Conservation (phyloP, 2,113 vertebrate species). For the Danio rerio region GRCz12tu NC_133182.1:21540001-21540500, state of each 20-base stretch:
- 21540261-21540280: background rate
- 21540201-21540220: conserved; percentile 91
- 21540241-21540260: background rate
- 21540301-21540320: background rate
- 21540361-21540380: conserved; percentile 68
- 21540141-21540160: conserved; percentile 84
- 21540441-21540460: conserved; percentile 85
- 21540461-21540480: conserved; percentile 88
- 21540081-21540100: conserved; percentile 82
- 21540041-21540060: conserved; percentile 5
- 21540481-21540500: conserved; percentile 85
- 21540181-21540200: conserved; percentile 90
- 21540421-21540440: conserved; percentile 83
- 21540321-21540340: conserved; percentile 6
- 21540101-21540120: conserved; percentile 88
- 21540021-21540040: background rate
- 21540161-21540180: conserved; percentile 87
- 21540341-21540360: background rate
- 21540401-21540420: conserved; percentile 82
- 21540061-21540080: conserved; percentile 66
- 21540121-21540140: conserved; percentile 82
- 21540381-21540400: conserved; percentile 84
- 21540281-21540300: conserved; percentile 1
- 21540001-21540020: conserved; percentile 9
- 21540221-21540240: conserved; percentile 58